Base-by-base conservation (phyloP, 2,888 invertebrate species). In the Xestia rhomboidea region DNA sequence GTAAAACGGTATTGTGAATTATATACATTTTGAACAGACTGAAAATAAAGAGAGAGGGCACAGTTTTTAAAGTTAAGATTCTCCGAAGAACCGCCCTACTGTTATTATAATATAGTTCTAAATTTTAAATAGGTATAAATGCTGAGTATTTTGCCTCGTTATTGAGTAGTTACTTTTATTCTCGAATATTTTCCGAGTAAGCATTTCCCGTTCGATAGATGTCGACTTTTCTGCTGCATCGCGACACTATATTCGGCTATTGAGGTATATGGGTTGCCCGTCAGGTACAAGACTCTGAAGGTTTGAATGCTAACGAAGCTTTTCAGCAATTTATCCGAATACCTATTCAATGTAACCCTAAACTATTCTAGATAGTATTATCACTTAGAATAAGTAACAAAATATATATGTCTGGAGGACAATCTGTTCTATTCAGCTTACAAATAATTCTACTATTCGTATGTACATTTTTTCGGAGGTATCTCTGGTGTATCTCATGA, bases 221-320 rank as follows among this genome's bases (percentile, higher is more conserved):
- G 62, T 62, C 64, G 41, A 66, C 54, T 38, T 69, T n/a, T 66
- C 49, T 60, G 54, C 72, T 83, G 70, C 44, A 68, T 78, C 21
- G 66, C 81, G 77, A 81, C 81, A 77, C 57, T 77, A 81, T 70
- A 76, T 71, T 73, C 68, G 77, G 73, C 30, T 75, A 81, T 62
- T 62, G 72, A 87, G 74, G 77, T 82, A 77, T 77, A 66, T 68
- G 18, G 27, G 74, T 82, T 70, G 81, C 68, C 73, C 41, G 66
- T 34, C 85, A 90, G 89, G 89, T 91, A 91, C 90, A 79, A 70
- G 87, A 91, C 90, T 91, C 88, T 76, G 88, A 89, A 73, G 76
- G 68, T 82, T 72, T 81, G 71, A 60, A 68, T 66, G 63, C 74
- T 80, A 82, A 85, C 27, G 44, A 82, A 74, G 73, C 76, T 83